A percentile compares a stretch with the other conserved stretches of the same genome.
phyloP scores from a whole-genome alignment of 2,113 vertebrate species.

The Oreochromis niloticus region DNA sequence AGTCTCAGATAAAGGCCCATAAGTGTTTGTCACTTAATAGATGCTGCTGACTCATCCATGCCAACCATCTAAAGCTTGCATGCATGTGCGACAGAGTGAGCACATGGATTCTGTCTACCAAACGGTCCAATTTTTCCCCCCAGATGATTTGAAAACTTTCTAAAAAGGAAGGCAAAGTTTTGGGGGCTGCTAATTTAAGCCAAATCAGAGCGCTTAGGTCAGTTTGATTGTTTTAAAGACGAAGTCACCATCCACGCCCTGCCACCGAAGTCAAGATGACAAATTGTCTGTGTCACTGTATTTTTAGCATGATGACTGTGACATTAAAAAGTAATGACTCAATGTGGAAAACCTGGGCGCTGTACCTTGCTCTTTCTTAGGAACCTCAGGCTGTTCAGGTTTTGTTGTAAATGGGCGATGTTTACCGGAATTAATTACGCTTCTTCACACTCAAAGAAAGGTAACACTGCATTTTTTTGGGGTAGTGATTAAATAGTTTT shows the following conservation, averaged over 20 bases:
- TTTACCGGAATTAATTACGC: not conserved
- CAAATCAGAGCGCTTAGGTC: not conserved
- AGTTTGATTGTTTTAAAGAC: not conserved
- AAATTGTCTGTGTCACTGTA: not conserved
- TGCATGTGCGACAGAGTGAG: not conserved
- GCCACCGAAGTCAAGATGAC: not conserved
- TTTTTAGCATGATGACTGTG: not conserved
- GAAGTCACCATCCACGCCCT: not conserved
- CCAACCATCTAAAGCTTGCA: not conserved
- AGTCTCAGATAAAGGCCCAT: not conserved
- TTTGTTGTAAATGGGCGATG: not conserved
- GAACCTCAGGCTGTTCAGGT: not conserved
- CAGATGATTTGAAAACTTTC: not conserved
- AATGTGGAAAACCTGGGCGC: fast-evolving
- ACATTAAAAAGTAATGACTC: not conserved
- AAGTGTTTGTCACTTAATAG: not conserved
- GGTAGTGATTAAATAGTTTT: not conserved
- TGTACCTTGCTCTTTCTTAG: not conserved
- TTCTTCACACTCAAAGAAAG: not conserved
- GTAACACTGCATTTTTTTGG: not conserved
- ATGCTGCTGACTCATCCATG: not conserved
- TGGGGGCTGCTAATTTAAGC: not conserved
- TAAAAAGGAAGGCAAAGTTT: not conserved
- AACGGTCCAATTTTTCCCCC: not conserved
- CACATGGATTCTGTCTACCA: not conserved